Percentiles rank a stretch among this genome's conserved stretches.
These are phyloP conservation scores for Lepidocyrtoides sp. DNA, from an alignment of 2,888 invertebrate species.

Conservation along the genomic window DNA sequence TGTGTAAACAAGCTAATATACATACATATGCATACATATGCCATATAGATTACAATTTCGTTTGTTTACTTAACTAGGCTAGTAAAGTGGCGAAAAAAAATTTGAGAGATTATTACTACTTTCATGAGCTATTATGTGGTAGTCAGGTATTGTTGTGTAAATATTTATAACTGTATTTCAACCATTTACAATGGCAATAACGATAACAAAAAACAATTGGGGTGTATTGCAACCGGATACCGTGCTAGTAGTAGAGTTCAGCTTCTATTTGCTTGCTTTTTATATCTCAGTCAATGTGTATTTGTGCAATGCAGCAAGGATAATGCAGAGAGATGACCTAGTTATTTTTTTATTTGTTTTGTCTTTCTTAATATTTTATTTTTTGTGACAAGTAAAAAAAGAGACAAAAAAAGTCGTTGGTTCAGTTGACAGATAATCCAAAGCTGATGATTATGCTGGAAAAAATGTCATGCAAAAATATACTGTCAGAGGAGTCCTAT, in stretches of 20 bases:
- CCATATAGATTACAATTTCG: background rate
- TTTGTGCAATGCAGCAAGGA: conserved; percentile 5
- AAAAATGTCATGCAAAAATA: background rate
- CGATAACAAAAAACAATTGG: background rate
- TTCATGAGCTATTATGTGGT: too few relatives aligned
- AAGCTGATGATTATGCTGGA: background rate
- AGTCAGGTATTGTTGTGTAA: background rate
- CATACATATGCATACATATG: background rate
- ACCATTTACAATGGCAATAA: background rate
- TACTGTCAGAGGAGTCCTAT: too few relatives aligned
- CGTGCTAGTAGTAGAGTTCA: too few relatives aligned
- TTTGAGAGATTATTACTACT: too few relatives aligned
- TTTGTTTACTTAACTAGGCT: conserved; percentile 8
- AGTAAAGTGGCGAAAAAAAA: background rate
- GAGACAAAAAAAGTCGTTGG: background rate
- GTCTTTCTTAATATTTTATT: background rate
- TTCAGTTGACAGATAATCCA: background rate
- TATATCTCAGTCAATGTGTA: background rate
- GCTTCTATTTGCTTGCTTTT: background rate
- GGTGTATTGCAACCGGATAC: conserved; percentile 45
- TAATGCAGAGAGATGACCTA: conserved; percentile 13
- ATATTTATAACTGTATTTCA: background rate
- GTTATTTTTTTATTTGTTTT: background rate
- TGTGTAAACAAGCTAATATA: background rate
- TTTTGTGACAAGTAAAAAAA: background rate